Base-by-base conservation (phyloP, 2,113 vertebrate genomes). In the Cisticola juncidis region DNA sequence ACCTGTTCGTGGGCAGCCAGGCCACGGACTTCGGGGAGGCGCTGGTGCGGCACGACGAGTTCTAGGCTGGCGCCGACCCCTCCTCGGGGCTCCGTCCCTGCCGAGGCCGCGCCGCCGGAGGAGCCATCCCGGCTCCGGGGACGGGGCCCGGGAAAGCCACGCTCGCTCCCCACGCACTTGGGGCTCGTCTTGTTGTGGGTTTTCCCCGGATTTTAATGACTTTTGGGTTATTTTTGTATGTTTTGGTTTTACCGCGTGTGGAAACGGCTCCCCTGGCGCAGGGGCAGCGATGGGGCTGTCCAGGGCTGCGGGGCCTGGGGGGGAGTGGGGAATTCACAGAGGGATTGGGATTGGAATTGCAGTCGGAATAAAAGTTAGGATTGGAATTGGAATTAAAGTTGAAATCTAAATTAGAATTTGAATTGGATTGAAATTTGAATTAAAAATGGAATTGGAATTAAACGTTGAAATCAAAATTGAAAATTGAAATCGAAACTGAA, bases 1-100 rank as follows among this genome's bases (percentile, higher is more conserved):
- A 99, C 70, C 94, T 99, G 88, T 99, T 99, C 89, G 99, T 99
- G 79, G 99, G 99, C 64, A 99, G 99, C 94, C 99, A 99, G 95
- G 99, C 99, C 93, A 99, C 99, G 51, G 98, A 99, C 96, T 99
- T 99, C 24, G 99, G 99, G 8, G 99, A 99, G 90, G 99, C 99
- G 12, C 95, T 99, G 95, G 98, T 99, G 91, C 98, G 98, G 51
- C 99, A 99, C 14, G 99, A 99, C 35, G 94, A 95, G 82, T 94
- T 94, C 53, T 94, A 54, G 66, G 86, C 80, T 60, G 8, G 6
- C 14, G 5, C 68, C 36, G 20, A 9, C 76, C 7, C 17, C 62
- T 6, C 1, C 4, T 11, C 1, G 4, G 78, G 87, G 87, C 87
- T 61, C 79, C 25, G 62, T 76, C 62, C 79, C 54, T 31, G 25